Base-by-base conservation (phyloP, 1,140 invertebrate genomes). In the Drosophila pseudoananassae region DNA sequence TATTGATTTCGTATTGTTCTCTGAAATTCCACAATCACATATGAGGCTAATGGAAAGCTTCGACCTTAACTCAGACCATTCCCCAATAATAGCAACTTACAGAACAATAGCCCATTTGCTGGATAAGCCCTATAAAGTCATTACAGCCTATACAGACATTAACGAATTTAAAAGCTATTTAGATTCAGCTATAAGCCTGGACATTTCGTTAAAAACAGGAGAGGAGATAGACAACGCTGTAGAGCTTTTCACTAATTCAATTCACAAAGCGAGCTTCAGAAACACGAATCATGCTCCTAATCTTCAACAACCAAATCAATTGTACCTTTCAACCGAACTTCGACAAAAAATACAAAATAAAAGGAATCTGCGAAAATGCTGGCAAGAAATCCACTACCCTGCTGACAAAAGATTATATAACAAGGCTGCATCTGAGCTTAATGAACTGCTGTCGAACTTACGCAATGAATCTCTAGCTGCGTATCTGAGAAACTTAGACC, bases 1-100 rank as follows among this genome's bases (percentile, higher is more conserved):
- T 6, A 14, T 92, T 9, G 91, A 92, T 36, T 92, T 92, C 43
- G 81, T 90, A 36, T 56, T 92, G 27, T 57, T 54, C 8, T 80
- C 73, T 68, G 84, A 80, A 31, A 57, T 92, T 3, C 66, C 64
- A 47, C 49, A 60, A 45, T 3, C 36, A 49, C 36, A 55, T 4
- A 54, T 64, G 36, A 25, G 20, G 1, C 1, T 54, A 54, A 40
- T 36, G 12, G 27, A 63, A 49, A 64, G 45, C 45, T 55, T 58
- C 31, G 65, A 70, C 45, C 40, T 63, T 14, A 70, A 33, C 46
- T 74, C 64, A 23, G 65, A 75, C 55, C 59, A 70, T 49, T 64
- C 29, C 49, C 29, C 52, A 7, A 58, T 58, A 33, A 58, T 58
- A 25, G 36, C 31, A 5, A 53, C 17, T 8, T 53, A 38, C 17